Percentiles rank a stretch among this genome's conserved stretches.
Conservation (phyloP, 2,888 invertebrate species). For the Zele albiditarsus region DNA sequence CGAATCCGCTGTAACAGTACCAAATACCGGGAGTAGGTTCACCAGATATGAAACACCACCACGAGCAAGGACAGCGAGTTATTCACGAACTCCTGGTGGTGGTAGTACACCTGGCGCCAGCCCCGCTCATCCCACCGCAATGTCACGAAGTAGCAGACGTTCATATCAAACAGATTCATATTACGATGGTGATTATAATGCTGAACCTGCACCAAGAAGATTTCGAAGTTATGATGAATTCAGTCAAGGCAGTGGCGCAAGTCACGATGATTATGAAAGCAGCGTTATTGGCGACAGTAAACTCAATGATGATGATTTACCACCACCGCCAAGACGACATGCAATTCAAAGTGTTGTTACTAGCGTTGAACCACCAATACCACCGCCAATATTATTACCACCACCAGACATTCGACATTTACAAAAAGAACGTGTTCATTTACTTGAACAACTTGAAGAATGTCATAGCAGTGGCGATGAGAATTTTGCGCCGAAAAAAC, state of each 20-base stretch:
- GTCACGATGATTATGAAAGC: slow-evolving; percentile 77
- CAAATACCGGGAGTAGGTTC: slow-evolving; percentile 72
- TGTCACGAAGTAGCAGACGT: slow-evolving; percentile 72
- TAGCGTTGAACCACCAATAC: slow-evolving; percentile 73
- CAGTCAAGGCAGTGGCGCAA: slow-evolving; percentile 80
- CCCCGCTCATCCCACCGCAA: slow-evolving; percentile 75
- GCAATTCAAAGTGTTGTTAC: slow-evolving; percentile 76
- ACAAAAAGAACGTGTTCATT: slow-evolving; percentile 81
- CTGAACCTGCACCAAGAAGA: slow-evolving; percentile 68
- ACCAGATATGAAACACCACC: slow-evolving; percentile 78
- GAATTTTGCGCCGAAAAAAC: slow-evolving; percentile 79
- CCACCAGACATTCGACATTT: slow-evolving; percentile 80
- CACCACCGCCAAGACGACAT: slow-evolving; percentile 73
- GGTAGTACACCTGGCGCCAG: slow-evolving; percentile 71
- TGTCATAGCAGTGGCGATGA: slow-evolving; percentile 83
- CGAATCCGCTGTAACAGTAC: slow-evolving; percentile 70
- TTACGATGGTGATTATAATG: slow-evolving; percentile 68
- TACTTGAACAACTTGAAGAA: slow-evolving; percentile 82
- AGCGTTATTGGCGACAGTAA: slow-evolving; percentile 64
- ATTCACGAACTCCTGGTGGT: slow-evolving; percentile 73
- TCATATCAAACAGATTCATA: slow-evolving; percentile 68
- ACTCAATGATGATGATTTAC: slow-evolving; percentile 71
- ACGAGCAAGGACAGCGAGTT: slow-evolving; percentile 76
- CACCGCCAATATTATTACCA: slow-evolving; percentile 68
- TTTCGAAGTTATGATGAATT: slow-evolving; percentile 83